Conservation (phyloP, 1,140 invertebrate species). For the Saccostrea glomerata region DNA sequence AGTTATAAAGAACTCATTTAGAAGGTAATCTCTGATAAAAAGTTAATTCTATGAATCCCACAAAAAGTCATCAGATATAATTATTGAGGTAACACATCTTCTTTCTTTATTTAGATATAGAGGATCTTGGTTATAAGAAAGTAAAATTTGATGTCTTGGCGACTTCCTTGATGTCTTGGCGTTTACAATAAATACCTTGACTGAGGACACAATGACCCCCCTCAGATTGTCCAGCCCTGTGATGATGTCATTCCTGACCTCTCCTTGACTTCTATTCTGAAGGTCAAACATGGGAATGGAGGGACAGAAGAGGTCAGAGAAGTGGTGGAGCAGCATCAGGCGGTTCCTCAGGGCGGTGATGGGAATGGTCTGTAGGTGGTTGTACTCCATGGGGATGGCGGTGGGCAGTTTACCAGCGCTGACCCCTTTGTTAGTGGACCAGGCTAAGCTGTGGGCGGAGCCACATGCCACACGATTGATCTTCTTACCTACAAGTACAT, state of each 20-base stretch:
- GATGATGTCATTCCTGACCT: constrained; percentile 65
- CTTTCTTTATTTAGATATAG: too few species aligned
- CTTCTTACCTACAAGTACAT: constrained; percentile 87
- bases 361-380: constrained; percentile 89
- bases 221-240: constrained; percentile 87
- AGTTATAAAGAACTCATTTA: too few species aligned
- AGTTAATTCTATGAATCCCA: too few species aligned
- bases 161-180: too few species aligned
- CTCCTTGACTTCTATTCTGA: constrained; percentile 66
- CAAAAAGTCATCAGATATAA: too few species aligned
- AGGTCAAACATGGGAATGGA: constrained; percentile 93
- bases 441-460: constrained; percentile 95
- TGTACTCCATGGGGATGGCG: constrained; percentile 90
- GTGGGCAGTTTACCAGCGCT: constrained; percentile 86
- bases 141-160: too few species aligned
- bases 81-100: too few species aligned
- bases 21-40: too few species aligned
- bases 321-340: constrained; percentile 89
- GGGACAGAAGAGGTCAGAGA: constrained; percentile 95
- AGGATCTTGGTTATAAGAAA: too few species aligned
- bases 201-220: constrained; percentile 90
- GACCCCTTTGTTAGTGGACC: constrained; percentile 87
- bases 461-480: constrained; percentile 97
- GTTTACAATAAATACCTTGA: constrained; percentile 78
- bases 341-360: constrained; percentile 88